Evolutionary conservation across 2,888 invertebrate species (phyloP).

Genomic region (Hyalella azteca): DNA sequence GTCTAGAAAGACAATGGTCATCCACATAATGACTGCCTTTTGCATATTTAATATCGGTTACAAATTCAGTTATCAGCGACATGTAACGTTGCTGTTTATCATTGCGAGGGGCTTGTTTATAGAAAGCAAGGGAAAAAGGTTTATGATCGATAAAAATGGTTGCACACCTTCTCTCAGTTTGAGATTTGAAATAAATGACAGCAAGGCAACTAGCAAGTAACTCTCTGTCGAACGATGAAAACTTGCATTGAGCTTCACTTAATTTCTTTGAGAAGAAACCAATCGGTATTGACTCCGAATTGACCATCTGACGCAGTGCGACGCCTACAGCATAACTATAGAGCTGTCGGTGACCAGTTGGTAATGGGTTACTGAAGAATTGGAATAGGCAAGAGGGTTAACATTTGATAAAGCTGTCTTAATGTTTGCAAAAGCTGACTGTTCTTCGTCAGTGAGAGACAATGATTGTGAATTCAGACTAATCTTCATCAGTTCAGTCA

Average conservation of each 20-base stretch:
- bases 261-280: conserved; percentile 37
- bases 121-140: too few relatives aligned
- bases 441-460: neutral
- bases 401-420: neutral
- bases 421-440: neutral
- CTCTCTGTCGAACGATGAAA: too few relatives aligned
- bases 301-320: conserved; percentile 25
- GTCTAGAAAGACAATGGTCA: conserved; percentile 29
- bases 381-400: neutral
- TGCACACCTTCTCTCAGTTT: too few relatives aligned
- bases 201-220: too few relatives aligned
- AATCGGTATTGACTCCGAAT: neutral
- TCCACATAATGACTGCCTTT: conserved; percentile 17
- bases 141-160: too few relatives aligned
- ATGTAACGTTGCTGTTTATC: neutral
- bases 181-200: too few relatives aligned
- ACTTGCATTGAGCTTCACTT: conserved; percentile 9
- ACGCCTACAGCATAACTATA: conserved; percentile 3
- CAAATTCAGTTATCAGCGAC: neutral
- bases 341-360: conserved; percentile 25
- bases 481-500: neutral
- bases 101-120: too few relatives aligned
- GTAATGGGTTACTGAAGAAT: neutral
- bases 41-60: neutral
- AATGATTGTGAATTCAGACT: neutral